Conservation (phyloP, 2,888 invertebrate genomes). For the Tridacna gigas region DNA sequence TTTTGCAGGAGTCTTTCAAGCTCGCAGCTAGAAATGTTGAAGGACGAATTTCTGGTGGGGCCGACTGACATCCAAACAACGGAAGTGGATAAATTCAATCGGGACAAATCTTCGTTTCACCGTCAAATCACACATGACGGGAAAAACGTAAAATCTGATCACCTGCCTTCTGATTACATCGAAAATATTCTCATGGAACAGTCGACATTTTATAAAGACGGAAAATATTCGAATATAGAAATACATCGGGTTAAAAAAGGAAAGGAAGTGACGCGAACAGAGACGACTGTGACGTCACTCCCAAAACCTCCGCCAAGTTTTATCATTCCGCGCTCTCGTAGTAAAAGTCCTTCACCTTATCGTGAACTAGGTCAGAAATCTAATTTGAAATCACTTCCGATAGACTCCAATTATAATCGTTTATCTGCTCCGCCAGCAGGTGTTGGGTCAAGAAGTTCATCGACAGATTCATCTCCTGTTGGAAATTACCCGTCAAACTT, state of each 20-base stretch:
- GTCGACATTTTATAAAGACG: conserved; percentile 56
- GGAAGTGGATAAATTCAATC: conserved; percentile 29
- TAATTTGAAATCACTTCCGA: conserved; percentile 69
- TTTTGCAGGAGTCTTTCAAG: conserved; percentile 75
- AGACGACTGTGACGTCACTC: conserved; percentile 68
- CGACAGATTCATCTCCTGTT: conserved; percentile 57
- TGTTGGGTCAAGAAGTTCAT: conserved; percentile 45
- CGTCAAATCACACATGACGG: conserved; percentile 55
- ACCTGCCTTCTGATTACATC: conserved; percentile 56
- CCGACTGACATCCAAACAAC: conserved; percentile 43
- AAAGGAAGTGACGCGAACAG: conserved; percentile 54
- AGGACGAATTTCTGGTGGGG: conserved; percentile 68
- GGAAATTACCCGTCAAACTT: conserved; percentile 46
- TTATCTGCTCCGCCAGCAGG: conserved; percentile 49
- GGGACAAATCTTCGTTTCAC: conserved; percentile 26
- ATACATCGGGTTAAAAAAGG: conserved; percentile 46
- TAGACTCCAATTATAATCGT: conserved; percentile 65
- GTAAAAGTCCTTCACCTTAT: conserved; percentile 49
- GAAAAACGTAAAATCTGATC: conserved; percentile 39
- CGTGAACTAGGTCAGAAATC: conserved; percentile 32
- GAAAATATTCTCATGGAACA: conserved; percentile 64
- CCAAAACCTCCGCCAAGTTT: conserved; percentile 81
- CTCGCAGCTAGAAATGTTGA: conserved; percentile 72
- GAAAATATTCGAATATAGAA: conserved; percentile 49
- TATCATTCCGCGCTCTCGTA: conserved; percentile 76